Base-by-base conservation (phyloP, 2,888 invertebrate genomes). In the Pollenia angustigena region DNA sequence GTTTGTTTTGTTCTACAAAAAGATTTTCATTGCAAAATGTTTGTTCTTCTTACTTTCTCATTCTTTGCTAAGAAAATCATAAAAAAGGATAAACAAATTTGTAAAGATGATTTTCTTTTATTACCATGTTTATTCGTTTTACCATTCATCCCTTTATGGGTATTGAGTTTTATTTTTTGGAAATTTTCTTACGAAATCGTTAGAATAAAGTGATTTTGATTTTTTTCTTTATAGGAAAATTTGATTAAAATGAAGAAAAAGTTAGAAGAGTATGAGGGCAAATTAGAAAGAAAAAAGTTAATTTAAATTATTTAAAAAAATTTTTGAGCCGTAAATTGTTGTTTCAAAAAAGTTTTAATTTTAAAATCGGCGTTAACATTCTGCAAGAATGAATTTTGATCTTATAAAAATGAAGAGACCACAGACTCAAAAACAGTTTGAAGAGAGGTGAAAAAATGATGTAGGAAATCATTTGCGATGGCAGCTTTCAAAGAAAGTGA, bases 1-100 rank as follows among this genome's bases (percentile, higher is more conserved):
- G 85, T 78, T 78, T 78, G 74, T 82, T 85, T 76, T 78, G 50
- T 81, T 23, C 50, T 58, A 68, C 16, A 42, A 54, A 32, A 69
- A 71, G 50, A 71, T 56, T 76, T 76, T 81, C 16, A 44, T 46
- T 4, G 9, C 2, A 74, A 74, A 66, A 56, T 50, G 23, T 66
- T 74, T 68, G 11, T 58, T 44, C 10, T 42, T 81, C 64, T 50
- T 16, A 2, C 23, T 58, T 69, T 12, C 23, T 23, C 4, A 46
- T 32, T 54, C 46, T 72, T 56, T 9, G 8, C 18, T n/a, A 32
- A 40, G 14, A 62, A 56, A 72, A 18, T 64, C 18, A 56, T 52
- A 62, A 71, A 64, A 81, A 60, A 60, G 32, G 32, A 72, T 50
- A 46, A 54, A 56, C 52, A 64, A 80, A 62, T 62, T 80, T 11